phyloP scores from a whole-genome alignment of 35 echinoderm and acorn worm genomes.

The Acanthaster planci region DNA sequence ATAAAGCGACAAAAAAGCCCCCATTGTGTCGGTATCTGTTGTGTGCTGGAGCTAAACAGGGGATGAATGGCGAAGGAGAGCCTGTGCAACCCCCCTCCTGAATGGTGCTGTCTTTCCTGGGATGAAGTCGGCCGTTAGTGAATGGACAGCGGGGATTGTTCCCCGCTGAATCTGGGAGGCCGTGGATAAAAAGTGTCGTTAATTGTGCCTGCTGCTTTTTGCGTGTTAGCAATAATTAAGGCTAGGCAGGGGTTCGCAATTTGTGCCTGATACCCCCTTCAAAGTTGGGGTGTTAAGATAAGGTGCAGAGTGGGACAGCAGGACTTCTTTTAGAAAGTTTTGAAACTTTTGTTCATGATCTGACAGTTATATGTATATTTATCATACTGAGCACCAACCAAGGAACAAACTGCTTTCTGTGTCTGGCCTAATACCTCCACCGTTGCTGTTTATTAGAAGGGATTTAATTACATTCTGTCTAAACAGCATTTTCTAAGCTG shows the following conservation, averaged over 20 bases:
- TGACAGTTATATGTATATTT: slow-evolving; percentile 32
- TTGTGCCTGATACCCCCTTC: slow-evolving; percentile 1
- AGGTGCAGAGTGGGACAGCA: no score
- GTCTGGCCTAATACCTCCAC: slow-evolving; percentile 15
- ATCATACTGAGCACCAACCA: neutral
- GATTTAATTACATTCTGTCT: neutral
- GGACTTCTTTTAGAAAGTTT: neutral
- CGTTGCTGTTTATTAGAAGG: neutral
- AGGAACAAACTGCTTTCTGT: neutral
- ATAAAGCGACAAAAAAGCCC: neutral
- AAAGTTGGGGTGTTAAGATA: neutral
- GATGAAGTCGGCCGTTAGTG: neutral
- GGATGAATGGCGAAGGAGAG: neutral
- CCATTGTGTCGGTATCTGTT: slow-evolving; percentile 9
- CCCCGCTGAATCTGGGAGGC: neutral
- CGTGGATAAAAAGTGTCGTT: neutral
- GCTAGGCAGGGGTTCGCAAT: slow-evolving; percentile 21
- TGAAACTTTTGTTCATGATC: neutral
- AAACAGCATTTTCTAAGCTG: neutral
- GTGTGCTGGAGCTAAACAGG: slow-evolving; percentile 27
- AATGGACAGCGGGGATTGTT: slow-evolving; percentile 15
- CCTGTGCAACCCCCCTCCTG: neutral
- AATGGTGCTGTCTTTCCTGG: neutral
- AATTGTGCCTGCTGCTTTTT: slow-evolving; percentile 11
- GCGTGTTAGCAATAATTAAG: slow-evolving; percentile 31